Base-by-base conservation (phyloP, 1,140 invertebrate species). In the Drosophila guanche region DNA sequence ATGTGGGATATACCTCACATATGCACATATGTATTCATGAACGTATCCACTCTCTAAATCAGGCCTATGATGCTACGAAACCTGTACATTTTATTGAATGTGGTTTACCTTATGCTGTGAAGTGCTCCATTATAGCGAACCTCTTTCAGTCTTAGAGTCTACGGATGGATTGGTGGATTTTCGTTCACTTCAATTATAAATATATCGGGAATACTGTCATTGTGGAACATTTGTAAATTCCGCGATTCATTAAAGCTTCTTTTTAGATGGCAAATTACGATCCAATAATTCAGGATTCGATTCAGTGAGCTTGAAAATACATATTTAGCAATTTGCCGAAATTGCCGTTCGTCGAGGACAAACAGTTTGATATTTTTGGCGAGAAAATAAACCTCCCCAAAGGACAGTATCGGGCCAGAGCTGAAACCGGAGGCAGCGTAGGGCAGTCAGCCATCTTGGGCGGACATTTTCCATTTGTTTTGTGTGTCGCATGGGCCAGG, bases 271-370 rank as follows among this genome's bases (percentile, higher is more conserved):
- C 59, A 50, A 83, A 78, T 85, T 63, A 47, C 46, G 51, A 77
- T 59, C 46, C 57, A 63, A 67, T 81, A 62, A 86, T 75, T 78
- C 81, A 53, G 45, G 77, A 81, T 81, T 46, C 65, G 62, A 81
- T 58, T 88, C 69, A 86, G 46, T 77, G 83, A 78, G 73, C 83
- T 68, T 70, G 83, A 86, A 85, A 85, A 85, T 85, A 85, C 86
- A 85, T 85, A 74, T 81, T 85, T 81, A 27, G 74, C 77, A 81
- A 81, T 88, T 88, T 78, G 29, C 43, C 45, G 58, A 86, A 77
- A 81, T 70, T 69, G 81, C 74, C 73, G 47, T 59, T 61, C 10
- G 80, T 72, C 71, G 58, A 60, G 66, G 61, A 20, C 53, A 60
- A 86, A 80, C 77, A 86, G 74, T 73, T 86, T 66, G 57, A 62